A percentile compares a stretch with the other conserved stretches of the same genome.
These are phyloP conservation scores for Campylomormyrus tamandua DNA, from an alignment of 2,113 vertebrate species.

Conservation along the genomic window DNA sequence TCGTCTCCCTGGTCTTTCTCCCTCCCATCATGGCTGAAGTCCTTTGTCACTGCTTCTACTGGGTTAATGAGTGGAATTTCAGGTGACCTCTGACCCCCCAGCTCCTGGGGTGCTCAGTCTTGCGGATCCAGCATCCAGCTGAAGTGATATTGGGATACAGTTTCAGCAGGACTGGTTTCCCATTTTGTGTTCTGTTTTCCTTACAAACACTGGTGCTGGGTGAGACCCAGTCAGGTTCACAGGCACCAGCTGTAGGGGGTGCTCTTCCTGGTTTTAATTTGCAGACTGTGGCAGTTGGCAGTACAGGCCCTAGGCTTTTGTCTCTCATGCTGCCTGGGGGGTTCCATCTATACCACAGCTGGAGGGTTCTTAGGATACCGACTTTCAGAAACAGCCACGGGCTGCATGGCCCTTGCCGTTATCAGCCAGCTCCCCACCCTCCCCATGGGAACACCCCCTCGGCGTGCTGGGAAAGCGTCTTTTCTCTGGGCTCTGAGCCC, in stretches of 20 bases:
- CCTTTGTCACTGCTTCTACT: not conserved
- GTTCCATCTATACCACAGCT: not conserved
- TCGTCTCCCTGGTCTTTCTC: not conserved
- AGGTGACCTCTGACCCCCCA: not conserved
- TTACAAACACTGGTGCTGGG: not conserved
- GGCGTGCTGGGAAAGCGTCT: not conserved
- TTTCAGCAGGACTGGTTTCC: not conserved
- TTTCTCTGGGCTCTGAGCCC: not conserved
- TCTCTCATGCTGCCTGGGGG: not conserved
- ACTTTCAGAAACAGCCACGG: not conserved
- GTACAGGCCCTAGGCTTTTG: not conserved
- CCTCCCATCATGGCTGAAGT: not conserved
- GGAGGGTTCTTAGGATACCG: not conserved
- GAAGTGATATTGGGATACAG: not conserved
- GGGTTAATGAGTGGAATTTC: not conserved
- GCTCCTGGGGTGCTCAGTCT: not conserved
- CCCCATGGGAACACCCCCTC: not conserved
- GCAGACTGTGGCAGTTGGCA: not conserved
- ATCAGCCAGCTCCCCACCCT: not conserved
- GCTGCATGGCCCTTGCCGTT: not conserved
- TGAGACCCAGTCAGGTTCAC: not conserved
- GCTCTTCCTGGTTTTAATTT: not conserved
- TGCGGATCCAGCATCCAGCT: not conserved
- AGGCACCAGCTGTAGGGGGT: not conserved
- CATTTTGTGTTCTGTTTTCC: not conserved